Evolutionary conservation across 2,797 vertebrate genomes (phyloP), one percentile per base, ranked within the genome.

Genomic region (Darevskia mixta): DNA sequence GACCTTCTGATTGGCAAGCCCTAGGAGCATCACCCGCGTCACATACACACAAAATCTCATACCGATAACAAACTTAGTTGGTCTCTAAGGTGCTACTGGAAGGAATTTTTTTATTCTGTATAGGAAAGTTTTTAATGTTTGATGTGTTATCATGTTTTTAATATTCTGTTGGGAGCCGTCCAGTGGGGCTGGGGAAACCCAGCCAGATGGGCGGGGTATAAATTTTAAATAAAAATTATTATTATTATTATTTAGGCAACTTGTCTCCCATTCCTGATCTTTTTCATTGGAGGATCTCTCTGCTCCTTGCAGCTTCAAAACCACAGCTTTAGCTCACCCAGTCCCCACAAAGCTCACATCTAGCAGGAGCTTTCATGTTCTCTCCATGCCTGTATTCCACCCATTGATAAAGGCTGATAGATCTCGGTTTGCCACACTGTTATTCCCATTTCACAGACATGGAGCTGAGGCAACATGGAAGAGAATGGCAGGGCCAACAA

Each of bases 171-270:
- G 13, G 49, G 13, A 55, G 49, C 49, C 49, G 1, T 11, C 13
- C 11, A 49, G 49, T 13, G 49, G 11, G 49, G 49, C 11, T 49
- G 11, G 11, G 49, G 49, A 49, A 49, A 49, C 11, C 11, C 49
- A 49, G 1, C 49, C 0, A 49, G 45, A 3, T 49, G 11, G 11
- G 3, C 3, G 0, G 45, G 11, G 3, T 49, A 49, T 49, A 13
- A 49, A 49, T 49, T 55, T 55, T 55, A 55, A 15, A 55, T 55
- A 55, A n/a, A n/a, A n/a, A 55, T 55, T 1, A 15, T 55, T 1
- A 15, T 4, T 55, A 15, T 55, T 1, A n/a, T 83, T 45, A 35
- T 35, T 45, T 6, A 38, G 45, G 3, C 38, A 82, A 27, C 38
- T 55, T 83, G 45, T 35, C 29, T 27, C 1, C 43, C 32, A 55